phyloP scores from a whole-genome alignment of 2,113 vertebrate species.

The Kryptolebias marmoratus region DNA sequence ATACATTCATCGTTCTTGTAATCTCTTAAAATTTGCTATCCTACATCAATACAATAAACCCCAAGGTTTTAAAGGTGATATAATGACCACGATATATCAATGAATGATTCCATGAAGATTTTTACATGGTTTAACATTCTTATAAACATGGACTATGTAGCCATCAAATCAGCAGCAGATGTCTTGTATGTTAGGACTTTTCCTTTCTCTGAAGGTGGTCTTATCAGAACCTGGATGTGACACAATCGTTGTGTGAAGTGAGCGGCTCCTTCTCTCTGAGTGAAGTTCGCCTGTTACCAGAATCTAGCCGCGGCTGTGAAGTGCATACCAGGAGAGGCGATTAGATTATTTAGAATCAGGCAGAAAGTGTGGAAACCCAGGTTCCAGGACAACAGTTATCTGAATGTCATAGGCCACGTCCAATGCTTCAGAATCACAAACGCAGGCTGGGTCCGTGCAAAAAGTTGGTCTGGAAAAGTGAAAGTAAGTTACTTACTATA shows the following conservation, averaged over 20 bases:
- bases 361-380: neutral
- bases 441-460: neutral
- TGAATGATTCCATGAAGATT: too few relatives aligned
- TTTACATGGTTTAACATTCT: too few relatives aligned
- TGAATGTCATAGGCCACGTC: neutral
- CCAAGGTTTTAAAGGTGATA: too few relatives aligned
- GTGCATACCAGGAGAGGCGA: slow-evolving; percentile 3
- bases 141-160: neutral
- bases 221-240: neutral
- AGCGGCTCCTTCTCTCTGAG: neutral
- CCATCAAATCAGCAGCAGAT: neutral
- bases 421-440: neutral
- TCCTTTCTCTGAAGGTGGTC: neutral
- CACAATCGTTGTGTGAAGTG: neutral
- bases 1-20: neutral
- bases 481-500: neutral
- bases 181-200: neutral
- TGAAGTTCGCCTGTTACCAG: neutral
- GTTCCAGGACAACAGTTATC: slow-evolving; percentile 4
- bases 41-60: too few relatives aligned
- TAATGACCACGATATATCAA: too few relatives aligned
- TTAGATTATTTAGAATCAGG: slow-evolving; percentile 1
- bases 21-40: too few relatives aligned
- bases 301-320: slow-evolving; percentile 3
- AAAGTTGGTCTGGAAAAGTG: neutral